Evolutionary conservation across 2,797 vertebrate species (phyloP).

Genomic region (Capromys pilorides): DNA sequence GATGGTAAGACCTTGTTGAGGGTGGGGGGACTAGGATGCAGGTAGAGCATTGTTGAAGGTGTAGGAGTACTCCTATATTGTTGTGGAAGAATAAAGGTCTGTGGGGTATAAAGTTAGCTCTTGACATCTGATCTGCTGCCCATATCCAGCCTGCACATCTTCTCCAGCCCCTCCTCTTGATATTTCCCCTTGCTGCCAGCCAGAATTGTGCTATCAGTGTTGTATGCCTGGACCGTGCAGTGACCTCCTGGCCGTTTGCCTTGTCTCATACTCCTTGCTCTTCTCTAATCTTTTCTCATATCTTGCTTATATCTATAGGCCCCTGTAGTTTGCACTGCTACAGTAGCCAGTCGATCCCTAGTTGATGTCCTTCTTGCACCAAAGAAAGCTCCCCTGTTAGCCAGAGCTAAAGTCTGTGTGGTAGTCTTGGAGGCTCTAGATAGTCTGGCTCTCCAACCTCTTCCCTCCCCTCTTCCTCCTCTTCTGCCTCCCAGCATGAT

Average conservation of each 20-base stretch:
- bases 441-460: background rate
- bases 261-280: background rate
- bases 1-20: constrained; percentile 87
- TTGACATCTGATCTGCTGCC: background rate
- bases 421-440: background rate
- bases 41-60: background rate
- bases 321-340: background rate
- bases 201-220: no score
- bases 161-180: background rate
- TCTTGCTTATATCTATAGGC: background rate
- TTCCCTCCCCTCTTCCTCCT: background rate
- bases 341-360: background rate
- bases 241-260: background rate
- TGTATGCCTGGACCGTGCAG: background rate
- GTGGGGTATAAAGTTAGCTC: accelerated
- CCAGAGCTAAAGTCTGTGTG: background rate
- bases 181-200: background rate
- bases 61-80: background rate
- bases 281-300: background rate
- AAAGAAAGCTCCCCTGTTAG: background rate
- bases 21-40: background rate
- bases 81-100: background rate
- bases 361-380: background rate
- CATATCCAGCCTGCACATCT: background rate
- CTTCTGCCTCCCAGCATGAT: background rate